phyloP scores from a whole-genome alignment of 2,888 invertebrate genomes.

The Iselma pallidipennis region DNA sequence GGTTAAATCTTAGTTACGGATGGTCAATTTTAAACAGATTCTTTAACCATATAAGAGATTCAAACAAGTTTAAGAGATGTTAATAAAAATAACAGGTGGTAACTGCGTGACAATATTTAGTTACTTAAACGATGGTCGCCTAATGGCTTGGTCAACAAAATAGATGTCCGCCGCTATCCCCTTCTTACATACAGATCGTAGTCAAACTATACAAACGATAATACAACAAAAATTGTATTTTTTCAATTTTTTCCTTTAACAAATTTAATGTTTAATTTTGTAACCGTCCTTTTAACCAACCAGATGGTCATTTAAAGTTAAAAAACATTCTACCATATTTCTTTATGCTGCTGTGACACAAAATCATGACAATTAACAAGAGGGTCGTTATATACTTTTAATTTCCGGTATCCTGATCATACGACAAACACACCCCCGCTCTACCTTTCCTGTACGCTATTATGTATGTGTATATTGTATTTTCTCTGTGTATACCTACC shows the following conservation, averaged over 20 bases:
- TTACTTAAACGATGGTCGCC: slow-evolving; percentile 40
- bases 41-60: not conserved
- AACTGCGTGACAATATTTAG: slow-evolving; percentile 43
- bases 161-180: slow-evolving; percentile 10
- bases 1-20: too few species aligned
- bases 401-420: not conserved
- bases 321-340: too few species aligned
- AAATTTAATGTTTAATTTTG: slow-evolving; percentile 23
- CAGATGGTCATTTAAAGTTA: slow-evolving; percentile 12
- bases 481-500: not conserved
- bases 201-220: not conserved
- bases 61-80: not conserved
- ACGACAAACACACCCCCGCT: too few species aligned
- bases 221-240: slow-evolving; percentile 13
- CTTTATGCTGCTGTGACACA: not conserved
- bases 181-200: not conserved
- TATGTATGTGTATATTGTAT: too few species aligned
- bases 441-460: too few species aligned
- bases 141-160: slow-evolving; percentile 45
- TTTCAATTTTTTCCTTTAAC: slow-evolving; percentile 19
- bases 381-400: too few species aligned
- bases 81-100: slow-evolving; percentile 39
- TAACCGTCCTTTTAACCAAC: slow-evolving; percentile 14
- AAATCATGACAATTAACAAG: too few species aligned
- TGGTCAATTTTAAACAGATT: not conserved